Conservation (phyloP, 2,888 invertebrate genomes). For the Bedellia somnulentella region DNA sequence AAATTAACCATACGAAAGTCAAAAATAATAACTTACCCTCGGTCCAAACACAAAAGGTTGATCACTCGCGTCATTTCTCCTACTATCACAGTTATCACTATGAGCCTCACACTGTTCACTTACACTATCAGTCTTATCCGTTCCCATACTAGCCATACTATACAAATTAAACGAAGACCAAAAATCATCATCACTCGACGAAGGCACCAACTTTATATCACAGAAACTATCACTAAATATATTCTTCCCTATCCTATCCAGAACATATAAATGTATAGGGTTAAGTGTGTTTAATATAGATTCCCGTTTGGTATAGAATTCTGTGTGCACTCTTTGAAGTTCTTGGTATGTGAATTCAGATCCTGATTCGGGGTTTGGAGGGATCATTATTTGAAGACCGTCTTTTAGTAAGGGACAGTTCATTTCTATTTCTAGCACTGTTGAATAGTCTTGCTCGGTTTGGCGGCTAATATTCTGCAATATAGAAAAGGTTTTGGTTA, state of each 20-base stretch:
- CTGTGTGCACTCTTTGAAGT: too few species aligned
- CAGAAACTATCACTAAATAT: constrained; percentile 31
- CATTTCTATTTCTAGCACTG: constrained; percentile 74
- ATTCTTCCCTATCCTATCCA: constrained; percentile 32
- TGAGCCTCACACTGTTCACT: constrained; percentile 13
- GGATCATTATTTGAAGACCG: constrained; percentile 71
- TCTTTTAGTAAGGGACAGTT: constrained; percentile 71
- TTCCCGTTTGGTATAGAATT: too few species aligned
- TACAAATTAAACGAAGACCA: constrained; percentile 38
- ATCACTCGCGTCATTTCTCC: constrained; percentile 14
- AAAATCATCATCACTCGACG: constrained; percentile 37
- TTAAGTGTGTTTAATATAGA: too few species aligned
- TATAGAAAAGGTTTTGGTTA: too few species aligned
- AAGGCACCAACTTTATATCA: constrained; percentile 16
- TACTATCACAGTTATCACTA: constrained; percentile 13
- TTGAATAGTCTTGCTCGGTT: constrained; percentile 64
- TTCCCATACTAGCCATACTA: constrained; percentile 17
- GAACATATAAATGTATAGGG: too few species aligned
- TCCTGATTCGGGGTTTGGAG: constrained; percentile 68
- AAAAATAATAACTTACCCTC: too few species aligned
- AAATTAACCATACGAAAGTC: too few species aligned
- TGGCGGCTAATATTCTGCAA: constrained; percentile 58
- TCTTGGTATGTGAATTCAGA: too few species aligned
- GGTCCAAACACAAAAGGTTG: too few species aligned
- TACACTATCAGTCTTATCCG: constrained; percentile 11